Percentiles rank a stretch among this genome's conserved stretches.
Conservation (phyloP, 2,888 invertebrate species). For the Sceliomorpha sp. region DNA sequence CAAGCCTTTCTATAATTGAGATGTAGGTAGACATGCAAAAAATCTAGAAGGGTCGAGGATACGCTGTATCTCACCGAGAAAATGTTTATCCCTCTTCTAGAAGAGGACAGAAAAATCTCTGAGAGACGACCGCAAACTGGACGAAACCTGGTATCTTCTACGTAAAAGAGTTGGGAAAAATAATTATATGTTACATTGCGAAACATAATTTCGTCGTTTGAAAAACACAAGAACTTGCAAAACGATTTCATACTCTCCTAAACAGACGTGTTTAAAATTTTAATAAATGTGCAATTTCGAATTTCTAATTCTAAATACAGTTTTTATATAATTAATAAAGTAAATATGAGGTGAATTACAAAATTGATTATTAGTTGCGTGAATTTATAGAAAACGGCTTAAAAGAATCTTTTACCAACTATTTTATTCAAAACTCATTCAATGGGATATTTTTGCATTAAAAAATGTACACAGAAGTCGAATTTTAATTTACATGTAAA, state of each 20-base stretch:
- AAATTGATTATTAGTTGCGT: too few relatives aligned
- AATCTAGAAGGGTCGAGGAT: conserved; percentile 73
- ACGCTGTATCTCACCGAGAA: conserved; percentile 66
- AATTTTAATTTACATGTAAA: conserved; percentile 28
- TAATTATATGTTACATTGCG: conserved; percentile 40
- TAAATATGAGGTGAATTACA: too few relatives aligned
- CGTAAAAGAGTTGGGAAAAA: conserved; percentile 45
- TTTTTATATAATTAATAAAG: too few relatives aligned
- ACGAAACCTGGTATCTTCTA: conserved; percentile 47
- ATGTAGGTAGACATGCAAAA: conserved; percentile 77
- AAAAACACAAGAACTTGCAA: conserved; percentile 39
- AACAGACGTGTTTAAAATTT: conserved; percentile 39
- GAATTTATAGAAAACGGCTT: too few relatives aligned
- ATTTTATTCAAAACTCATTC: too few relatives aligned
- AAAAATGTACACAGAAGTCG: conserved; percentile 11
- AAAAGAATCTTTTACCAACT: too few relatives aligned
- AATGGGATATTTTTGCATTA: too few relatives aligned
- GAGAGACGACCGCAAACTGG: conserved; percentile 49
- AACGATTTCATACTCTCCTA: conserved; percentile 42
- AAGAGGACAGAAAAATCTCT: conserved; percentile 50
- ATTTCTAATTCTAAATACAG: too few relatives aligned
- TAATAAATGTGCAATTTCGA: conserved; percentile 34
- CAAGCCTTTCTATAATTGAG: conserved; percentile 80
- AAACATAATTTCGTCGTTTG: conserved; percentile 67
- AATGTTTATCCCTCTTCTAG: conserved; percentile 59